phyloP scores from a whole-genome alignment of 2,113 vertebrate species.

The Melozone crissalis region DNA sequence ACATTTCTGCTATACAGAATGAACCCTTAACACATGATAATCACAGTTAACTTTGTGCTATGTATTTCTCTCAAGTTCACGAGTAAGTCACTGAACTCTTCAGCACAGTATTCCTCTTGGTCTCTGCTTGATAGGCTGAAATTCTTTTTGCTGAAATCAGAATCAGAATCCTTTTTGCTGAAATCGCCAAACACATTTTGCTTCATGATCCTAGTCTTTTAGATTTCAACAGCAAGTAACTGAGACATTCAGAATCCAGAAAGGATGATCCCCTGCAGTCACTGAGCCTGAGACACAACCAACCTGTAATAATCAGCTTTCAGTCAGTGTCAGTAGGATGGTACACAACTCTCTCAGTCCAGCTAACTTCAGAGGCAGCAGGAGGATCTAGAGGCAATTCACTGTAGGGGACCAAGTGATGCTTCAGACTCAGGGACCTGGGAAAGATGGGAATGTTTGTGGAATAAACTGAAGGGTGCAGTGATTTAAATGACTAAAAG shows the following conservation, averaged over 20 bases:
- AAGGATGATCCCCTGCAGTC: not conserved
- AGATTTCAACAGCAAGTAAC: not conserved
- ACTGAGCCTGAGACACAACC: not conserved
- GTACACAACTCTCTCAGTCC: not conserved
- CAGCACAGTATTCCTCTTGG: not conserved
- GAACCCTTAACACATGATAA: not conserved
- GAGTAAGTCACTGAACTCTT: not conserved
- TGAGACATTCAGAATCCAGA: not conserved
- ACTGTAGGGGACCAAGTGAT: not conserved
- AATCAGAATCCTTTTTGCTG: not conserved
- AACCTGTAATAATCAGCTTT: not conserved
- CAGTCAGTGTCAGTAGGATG: not conserved
- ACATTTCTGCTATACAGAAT: not conserved
- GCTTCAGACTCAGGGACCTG: not conserved
- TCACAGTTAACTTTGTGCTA: not conserved
- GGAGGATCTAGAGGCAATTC: not conserved
- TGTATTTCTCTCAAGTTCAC: not conserved
- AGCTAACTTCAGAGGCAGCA: not conserved
- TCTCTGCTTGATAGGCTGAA: not conserved
- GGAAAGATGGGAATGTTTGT: not conserved
- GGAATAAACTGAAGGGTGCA: not conserved
- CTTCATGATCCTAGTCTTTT: not conserved
- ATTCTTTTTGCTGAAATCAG: not conserved
- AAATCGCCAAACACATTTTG: not conserved
- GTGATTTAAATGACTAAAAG: not conserved